A percentile compares a stretch with the other conserved stretches of the same genome.
These are phyloP conservation scores for Drosophila demipolita DNA, from an alignment of 2,888 invertebrate genomes.

Conservation along the genomic window DNA sequence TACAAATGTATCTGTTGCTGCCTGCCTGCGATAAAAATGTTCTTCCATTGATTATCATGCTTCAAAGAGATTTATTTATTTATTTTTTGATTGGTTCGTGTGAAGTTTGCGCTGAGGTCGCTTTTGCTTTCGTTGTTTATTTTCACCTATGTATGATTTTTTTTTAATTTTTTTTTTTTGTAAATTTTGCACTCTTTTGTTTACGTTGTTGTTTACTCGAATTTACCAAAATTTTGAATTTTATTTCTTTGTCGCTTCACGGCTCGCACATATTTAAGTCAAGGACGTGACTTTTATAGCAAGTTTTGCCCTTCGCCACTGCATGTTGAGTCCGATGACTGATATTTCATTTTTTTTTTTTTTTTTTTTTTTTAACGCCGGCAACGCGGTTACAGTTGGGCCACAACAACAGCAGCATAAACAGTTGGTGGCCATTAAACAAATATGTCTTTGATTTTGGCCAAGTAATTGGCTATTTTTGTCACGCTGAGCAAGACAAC, in stretches of 20 bases:
- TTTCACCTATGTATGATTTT: constrained; percentile 5
- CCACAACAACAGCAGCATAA: constrained; percentile 11
- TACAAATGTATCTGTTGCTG: constrained; percentile 46
- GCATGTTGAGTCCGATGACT: constrained; percentile 9
- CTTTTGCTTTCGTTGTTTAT: constrained; percentile 1
- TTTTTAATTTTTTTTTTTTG: background rate
- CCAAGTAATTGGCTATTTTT: constrained; percentile 49
- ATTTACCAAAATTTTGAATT: constrained; percentile 32
- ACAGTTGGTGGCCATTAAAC: constrained; percentile 41
- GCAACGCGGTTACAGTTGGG: background rate
- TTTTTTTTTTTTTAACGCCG: constrained; percentile 5
- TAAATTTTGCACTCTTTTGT: constrained; percentile 10
- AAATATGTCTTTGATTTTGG: constrained; percentile 48
- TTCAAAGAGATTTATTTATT: constrained; percentile 11
- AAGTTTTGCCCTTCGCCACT: constrained; percentile 64
- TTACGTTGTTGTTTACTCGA: constrained; percentile 17
- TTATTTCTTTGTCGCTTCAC: constrained; percentile 33
- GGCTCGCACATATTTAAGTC: constrained; percentile 60
- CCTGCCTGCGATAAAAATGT: constrained; percentile 1
- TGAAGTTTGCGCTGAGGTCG: constrained; percentile 3
- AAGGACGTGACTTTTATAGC: constrained; percentile 75
- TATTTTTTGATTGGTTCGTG: constrained; percentile 10
- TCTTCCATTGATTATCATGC: constrained; percentile 34
- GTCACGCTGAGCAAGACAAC: constrained; percentile 39
- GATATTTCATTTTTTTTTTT: background rate